phyloP scores from a whole-genome alignment of 2,113 vertebrate genomes.

The Hypanus sabinus region DNA sequence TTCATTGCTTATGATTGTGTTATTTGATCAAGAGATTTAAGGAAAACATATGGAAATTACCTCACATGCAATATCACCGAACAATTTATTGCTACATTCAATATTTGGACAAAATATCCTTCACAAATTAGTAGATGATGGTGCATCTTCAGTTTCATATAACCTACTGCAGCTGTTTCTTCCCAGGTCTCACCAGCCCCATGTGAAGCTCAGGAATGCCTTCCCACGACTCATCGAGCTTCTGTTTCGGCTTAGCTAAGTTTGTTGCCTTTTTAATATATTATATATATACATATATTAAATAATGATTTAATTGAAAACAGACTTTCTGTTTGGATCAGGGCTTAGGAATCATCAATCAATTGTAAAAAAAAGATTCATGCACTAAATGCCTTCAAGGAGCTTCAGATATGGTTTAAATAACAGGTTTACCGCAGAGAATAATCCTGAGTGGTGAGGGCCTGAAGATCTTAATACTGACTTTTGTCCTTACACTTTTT shows the following conservation, averaged over 20 bases:
- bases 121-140: constrained; percentile 20
- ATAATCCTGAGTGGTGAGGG: background rate
- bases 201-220: constrained; percentile 28
- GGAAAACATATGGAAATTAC: background rate
- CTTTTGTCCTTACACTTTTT: background rate
- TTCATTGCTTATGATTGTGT: background rate
- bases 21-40: background rate
- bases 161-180: constrained; percentile 33
- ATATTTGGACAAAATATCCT: constrained; percentile 14
- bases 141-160: constrained; percentile 27
- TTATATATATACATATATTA: background rate
- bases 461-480: background rate
- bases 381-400: constrained; percentile 31
- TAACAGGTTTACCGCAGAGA: background rate
- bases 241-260: constrained; percentile 32
- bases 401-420: constrained; percentile 33
- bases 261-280: constrained; percentile 12
- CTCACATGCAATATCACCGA: background rate
- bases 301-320: constrained; percentile 36
- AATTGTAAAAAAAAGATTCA: constrained; percentile 23
- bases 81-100: background rate
- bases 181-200: constrained; percentile 14
- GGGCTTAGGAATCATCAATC: constrained; percentile 26
- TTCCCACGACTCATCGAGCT: constrained; percentile 14
- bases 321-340: constrained; percentile 21